phyloP scores from a whole-genome alignment of 1,140 invertebrate genomes.

The Anthonomus grandis region DNA sequence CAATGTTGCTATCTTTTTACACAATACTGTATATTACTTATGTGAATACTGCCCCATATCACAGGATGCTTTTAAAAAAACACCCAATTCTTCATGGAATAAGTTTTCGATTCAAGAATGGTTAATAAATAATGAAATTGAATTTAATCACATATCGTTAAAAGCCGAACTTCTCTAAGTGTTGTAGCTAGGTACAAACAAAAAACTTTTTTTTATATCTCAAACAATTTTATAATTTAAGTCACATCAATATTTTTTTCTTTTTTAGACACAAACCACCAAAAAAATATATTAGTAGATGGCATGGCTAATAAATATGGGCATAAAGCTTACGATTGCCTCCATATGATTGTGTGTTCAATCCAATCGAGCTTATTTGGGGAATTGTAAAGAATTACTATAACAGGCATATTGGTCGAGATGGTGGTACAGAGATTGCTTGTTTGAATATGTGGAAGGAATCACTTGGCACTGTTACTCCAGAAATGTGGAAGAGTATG shows the following conservation, averaged over 20 bases:
- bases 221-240: neutral
- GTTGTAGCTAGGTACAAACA: neutral
- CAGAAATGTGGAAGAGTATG: slow-evolving; percentile 1
- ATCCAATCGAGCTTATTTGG: slow-evolving; percentile 40
- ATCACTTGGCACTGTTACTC: neutral
- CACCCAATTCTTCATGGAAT: neutral
- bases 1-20: no score
- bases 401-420: slow-evolving; percentile 11
- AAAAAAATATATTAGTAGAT: slow-evolving; percentile 5
- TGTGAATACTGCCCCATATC: no score
- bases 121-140: neutral
- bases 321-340: slow-evolving; percentile 32
- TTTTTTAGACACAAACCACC: neutral
- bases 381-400: slow-evolving; percentile 29
- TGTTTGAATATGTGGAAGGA: slow-evolving; percentile 7
- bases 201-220: neutral
- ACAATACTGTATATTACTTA: no score
- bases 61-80: neutral
- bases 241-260: no score
- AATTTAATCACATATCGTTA: neutral
- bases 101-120: neutral
- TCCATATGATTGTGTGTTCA: slow-evolving; percentile 36
- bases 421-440: slow-evolving; percentile 3
- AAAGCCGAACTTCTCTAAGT: neutral
- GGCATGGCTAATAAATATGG: slow-evolving; percentile 8